Evolutionary conservation across 1,140 invertebrate species (phyloP), one percentile per base, ranked within the genome.

Genomic region (Papilio glaucus): DNA sequence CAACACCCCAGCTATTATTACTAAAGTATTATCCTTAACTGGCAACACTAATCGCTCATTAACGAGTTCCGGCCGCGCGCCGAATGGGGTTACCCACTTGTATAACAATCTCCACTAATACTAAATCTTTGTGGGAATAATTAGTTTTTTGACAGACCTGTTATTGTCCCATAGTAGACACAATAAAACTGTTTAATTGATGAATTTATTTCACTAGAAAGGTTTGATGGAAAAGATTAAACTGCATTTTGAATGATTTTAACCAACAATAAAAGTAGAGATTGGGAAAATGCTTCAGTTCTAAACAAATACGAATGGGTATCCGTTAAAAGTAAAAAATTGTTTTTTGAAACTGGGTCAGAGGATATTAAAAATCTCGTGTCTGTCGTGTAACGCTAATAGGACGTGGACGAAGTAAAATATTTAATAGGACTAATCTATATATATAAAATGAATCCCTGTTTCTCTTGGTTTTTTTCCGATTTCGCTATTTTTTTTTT

Each of bases 1-100:
- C 29, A 78, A 78, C 81, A 84, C 89, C 88, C 87, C 79, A 81
- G 80, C 86, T 86, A 89, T 90, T 87, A 90, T 90, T 86, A 90
- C 82, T 77, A 75, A 72, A 82, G 86, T 84, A 89, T 92, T 89
- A 89, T 89, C 86, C 85, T 81, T 83, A 88, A 89, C 84, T 90
- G 85, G 88, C 81, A 90, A 90, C 86, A 90, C 88, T 90, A 92
- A 90, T 92, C 90, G 90, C 87, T 88, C 88, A 89, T 90, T 90
- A 92, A 78, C 81, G 77, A 84, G 88, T 92, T 90, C 90, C 90
- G 89, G 85, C 72, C 82, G 76, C 83, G 76, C 80, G 83, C 78
- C 79, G 39, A 72, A 74, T 80, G 84, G 87, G 87, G 88, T 89
- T 86, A 81, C 86, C 83, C 78, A 79, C 76, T 69, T 49, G 67